Percentiles rank a stretch among this genome's conserved stretches.
Conservation (phyloP, 2,888 invertebrate species). For the Xanthia togata region DNA sequence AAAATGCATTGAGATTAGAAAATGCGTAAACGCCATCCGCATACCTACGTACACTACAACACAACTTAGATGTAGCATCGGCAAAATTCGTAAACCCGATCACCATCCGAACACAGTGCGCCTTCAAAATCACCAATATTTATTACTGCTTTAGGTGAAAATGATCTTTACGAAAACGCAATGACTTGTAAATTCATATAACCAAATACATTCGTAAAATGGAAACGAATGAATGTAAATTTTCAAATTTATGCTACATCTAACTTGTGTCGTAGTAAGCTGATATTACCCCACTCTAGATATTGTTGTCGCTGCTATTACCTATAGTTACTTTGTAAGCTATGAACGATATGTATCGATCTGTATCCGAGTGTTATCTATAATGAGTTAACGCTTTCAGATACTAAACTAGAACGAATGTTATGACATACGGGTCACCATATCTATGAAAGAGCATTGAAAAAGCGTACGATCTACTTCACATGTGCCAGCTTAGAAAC, state of each 20-base stretch:
- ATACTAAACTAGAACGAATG: conserved; percentile 28
- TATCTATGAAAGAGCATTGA: conserved; percentile 15
- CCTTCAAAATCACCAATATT: no score
- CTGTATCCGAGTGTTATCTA: conserved; percentile 24
- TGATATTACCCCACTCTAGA: conserved; percentile 26
- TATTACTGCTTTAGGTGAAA: no score
- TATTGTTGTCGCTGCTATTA: conserved; percentile 7
- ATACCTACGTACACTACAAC: background rate
- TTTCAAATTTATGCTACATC: no score
- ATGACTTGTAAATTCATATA: no score
- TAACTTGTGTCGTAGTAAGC: no score
- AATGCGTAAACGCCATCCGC: background rate
- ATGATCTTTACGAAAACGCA: no score
- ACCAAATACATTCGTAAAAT: no score
- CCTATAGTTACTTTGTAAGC: background rate
- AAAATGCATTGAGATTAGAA: conserved; percentile 27
- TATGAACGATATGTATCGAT: conserved; percentile 25
- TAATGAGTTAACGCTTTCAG: conserved; percentile 8
- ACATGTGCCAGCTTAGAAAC: conserved; percentile 27
- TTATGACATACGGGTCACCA: conserved; percentile 11
- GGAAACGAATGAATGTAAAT: no score
- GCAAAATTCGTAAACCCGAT: no score
- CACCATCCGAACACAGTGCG: no score
- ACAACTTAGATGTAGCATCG: no score
- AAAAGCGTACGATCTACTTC: background rate